These are phyloP conservation scores for Mycalesis mineus DNA, from an alignment of 2,888 invertebrate genomes.

Conservation along the genomic window DNA sequence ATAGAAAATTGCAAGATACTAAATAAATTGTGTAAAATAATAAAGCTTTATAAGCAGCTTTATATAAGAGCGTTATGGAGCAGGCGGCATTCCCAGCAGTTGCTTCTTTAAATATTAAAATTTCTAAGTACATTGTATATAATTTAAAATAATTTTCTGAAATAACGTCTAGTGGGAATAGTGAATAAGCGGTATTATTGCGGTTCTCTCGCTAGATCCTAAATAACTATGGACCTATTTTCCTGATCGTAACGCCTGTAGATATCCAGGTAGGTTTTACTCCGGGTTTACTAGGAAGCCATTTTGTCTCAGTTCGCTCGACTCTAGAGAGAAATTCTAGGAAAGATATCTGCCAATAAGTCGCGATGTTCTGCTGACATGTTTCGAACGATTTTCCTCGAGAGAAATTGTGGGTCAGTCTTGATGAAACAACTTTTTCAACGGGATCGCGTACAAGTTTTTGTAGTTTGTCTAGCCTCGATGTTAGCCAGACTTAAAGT, in stretches of 20 bases:
- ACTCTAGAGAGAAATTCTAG: conserved; percentile 17
- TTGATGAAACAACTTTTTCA: conserved; percentile 7
- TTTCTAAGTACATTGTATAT: not conserved
- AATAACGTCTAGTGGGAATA: not conserved
- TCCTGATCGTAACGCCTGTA: not conserved
- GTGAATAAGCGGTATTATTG: not conserved
- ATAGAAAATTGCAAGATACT: not conserved
- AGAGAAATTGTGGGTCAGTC: conserved; percentile 17
- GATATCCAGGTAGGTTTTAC: not conserved
- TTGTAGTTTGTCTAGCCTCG: not conserved
- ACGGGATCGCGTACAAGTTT: not conserved
- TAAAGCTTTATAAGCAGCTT: not conserved
- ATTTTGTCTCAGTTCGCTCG: conserved; percentile 3
- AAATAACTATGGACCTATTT: conserved; percentile 8
- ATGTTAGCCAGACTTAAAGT: not conserved
- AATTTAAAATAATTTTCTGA: not conserved
- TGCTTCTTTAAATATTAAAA: not conserved
- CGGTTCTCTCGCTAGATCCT: not conserved
- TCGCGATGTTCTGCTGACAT: conserved; percentile 22
- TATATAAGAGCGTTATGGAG: not conserved
- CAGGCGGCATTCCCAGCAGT: not conserved
- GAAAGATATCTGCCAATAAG: conserved; percentile 20
- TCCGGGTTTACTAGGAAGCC: conserved; percentile 4
- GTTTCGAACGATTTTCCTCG: conserved; percentile 24
- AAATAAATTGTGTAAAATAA: not conserved